Percentiles rank a stretch among this genome's conserved stretches.
Conservation (phyloP, 2,888 invertebrate genomes). For the Ephialtes manifestator region DNA sequence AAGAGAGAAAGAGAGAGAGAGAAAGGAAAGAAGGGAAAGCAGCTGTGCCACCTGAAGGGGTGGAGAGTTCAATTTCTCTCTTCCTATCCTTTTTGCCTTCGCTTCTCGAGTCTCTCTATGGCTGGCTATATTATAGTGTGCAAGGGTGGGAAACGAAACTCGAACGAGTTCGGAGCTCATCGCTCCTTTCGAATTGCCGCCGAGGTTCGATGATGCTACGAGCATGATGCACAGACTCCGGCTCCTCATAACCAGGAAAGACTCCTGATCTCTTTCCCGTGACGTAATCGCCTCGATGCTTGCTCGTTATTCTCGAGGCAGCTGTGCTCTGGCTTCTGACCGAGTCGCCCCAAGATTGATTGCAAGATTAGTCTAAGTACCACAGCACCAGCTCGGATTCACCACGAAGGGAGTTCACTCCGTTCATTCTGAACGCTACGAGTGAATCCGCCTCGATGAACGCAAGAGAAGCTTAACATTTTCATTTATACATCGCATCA, state of each 20-base stretch:
- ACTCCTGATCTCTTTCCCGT: conserved; percentile 77
- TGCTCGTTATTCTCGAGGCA: conserved; percentile 73
- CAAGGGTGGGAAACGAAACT: conserved; percentile 74
- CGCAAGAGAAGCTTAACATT: conserved; percentile 54
- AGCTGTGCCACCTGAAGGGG: conserved; percentile 67
- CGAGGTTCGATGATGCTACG: conserved; percentile 53
- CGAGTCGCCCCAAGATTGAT: conserved; percentile 82
- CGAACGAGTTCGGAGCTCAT: conserved; percentile 57
- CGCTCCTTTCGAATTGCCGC: conserved; percentile 55
- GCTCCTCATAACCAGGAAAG: conserved; percentile 23
- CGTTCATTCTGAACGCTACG: conserved; percentile 13
- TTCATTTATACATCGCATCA: conserved; percentile 56
- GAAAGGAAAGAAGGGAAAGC: conserved; percentile 54
- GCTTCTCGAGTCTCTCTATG: conserved; percentile 27
- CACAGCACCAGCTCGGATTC: conserved; percentile 64
- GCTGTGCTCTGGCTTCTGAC: conserved; percentile 80
- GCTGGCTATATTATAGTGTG: conserved; percentile 1
- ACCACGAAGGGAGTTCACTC: conserved; percentile 54
- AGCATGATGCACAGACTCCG: conserved; percentile 26
- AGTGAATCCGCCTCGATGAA: conserved; percentile 65
- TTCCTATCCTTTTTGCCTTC: conserved; percentile 25
- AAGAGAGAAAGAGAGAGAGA: neutral
- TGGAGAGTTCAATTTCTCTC: conserved; percentile 62
- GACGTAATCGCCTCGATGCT: conserved; percentile 71
- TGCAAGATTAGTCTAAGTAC: conserved; percentile 83